Conservation (phyloP, 2,113 vertebrate species). For the Larimichthys crocea region DNA sequence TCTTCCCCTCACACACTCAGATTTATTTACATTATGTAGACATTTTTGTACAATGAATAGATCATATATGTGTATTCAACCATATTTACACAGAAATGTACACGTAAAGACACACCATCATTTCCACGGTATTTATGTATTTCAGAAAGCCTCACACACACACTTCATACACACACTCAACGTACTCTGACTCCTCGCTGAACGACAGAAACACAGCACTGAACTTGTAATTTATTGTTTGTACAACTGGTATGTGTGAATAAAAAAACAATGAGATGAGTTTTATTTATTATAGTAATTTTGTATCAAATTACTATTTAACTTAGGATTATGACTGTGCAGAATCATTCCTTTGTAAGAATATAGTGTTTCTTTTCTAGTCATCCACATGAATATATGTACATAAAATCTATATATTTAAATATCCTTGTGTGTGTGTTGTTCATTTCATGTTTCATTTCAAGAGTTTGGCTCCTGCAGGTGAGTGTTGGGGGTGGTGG, state of each 20-base stretch:
- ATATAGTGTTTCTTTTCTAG: conserved; percentile 80
- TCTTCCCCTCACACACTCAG: conserved; percentile 25
- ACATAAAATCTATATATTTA: conserved; percentile 87
- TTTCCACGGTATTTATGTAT: conserved; percentile 12
- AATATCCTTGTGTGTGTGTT: conserved; percentile 59
- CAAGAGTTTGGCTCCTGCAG: no score
- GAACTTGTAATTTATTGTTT: conserved; percentile 99
- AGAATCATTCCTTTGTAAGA: conserved; percentile 81
- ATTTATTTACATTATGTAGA: conserved; percentile 51
- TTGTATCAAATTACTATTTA: conserved; percentile 96
- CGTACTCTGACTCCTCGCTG: conserved; percentile 68
- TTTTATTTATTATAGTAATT: conserved; percentile 98
- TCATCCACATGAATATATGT: conserved; percentile 83
- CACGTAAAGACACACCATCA: conserved; percentile 40
- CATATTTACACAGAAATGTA: conserved; percentile 53
- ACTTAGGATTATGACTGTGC: conserved; percentile 88
- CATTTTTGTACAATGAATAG: conserved; percentile 55
- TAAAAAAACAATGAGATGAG: conserved; percentile 90
- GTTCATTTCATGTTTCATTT: conserved; percentile 16
- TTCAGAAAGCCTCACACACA: conserved; percentile 10
- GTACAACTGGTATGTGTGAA: conserved; percentile 95
- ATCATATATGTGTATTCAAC: conserved; percentile 56
- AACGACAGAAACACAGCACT: conserved; percentile 91
- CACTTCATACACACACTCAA: conserved; percentile 34
- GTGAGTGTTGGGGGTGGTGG: no score